Base-by-base conservation (phyloP, 2,888 invertebrate genomes). In the Congeria kusceri region DNA sequence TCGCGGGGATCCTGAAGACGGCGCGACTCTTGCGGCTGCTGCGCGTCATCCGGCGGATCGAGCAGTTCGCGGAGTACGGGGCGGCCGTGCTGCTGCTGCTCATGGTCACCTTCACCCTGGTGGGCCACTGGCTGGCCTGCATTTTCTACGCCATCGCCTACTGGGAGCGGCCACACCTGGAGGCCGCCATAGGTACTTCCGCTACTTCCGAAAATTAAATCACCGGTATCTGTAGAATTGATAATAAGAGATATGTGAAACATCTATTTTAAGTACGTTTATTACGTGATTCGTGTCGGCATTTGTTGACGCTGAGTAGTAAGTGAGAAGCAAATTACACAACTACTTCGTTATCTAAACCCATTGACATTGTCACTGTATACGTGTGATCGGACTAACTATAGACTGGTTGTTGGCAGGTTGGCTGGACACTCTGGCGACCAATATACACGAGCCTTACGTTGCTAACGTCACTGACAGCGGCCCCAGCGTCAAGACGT, bases 61-160 rank as follows among this genome's bases (percentile, higher is more conserved):
- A 93, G 80, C 93, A 92, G 75, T 93, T 93, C 80, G 92, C 93
- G 0, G 93, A 93, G 78, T 93, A 93, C 79, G 93, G 93, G n/a
- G 91, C 92, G 4, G 93, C 93, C 11, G 92, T 93, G 0, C 83
- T 93, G 44, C 88, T 93, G 32, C 87, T 93, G 9, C 84, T 93
- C 23, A 92, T 93, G 92, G 92, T 93, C 15, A 87, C 91, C 39
- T 93, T 93, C 80, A 92, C 93, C 1, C 84, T 93, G 59, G 92
- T 93, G 53, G 93, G 91, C 32, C 93, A 93, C 81, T 93, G 93
- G 93, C 84, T 93, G 32, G 93, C 93, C 23, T 93, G 93, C 82
- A 91, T 93, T 46, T 93, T 93, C 86, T 93, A 93, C 78, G 92
- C 92, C 72, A 93, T 93, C 53, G 93, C 93, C 53, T 91, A 92